Conservation (phyloP, 92 coral and sea anemone species). For the Palythoa caribaeorum region DNA sequence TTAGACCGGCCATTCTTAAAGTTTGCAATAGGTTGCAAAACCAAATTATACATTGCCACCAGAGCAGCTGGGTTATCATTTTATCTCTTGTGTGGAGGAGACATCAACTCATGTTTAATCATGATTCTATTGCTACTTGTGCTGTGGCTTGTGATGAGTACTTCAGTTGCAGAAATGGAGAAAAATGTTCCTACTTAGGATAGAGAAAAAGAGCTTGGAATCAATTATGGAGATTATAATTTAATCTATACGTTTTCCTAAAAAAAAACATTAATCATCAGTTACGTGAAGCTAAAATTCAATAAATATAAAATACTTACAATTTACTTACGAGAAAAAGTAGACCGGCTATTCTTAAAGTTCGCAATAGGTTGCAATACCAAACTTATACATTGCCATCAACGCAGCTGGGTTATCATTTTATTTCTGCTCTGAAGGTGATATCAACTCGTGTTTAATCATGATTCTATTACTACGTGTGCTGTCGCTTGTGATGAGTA, state of each 20-base stretch:
- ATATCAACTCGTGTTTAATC: not conserved
- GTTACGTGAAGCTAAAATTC: too few species aligned
- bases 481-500: slow-evolving; percentile 8
- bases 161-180: too few species aligned
- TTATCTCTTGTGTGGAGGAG: not conserved
- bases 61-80: not conserved
- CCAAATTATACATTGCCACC: not conserved
- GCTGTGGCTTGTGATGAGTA: too few species aligned
- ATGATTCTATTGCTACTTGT: not conserved
- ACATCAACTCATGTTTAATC: not conserved
- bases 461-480: not conserved
- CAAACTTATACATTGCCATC: not conserved
- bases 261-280: too few species aligned
- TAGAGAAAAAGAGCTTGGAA: too few species aligned
- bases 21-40: not conserved
- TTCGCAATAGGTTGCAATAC: not conserved
- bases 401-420: not conserved
- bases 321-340: too few species aligned
- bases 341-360: not conserved
- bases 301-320: not conserved
- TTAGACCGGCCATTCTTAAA: not conserved
- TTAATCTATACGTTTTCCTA: too few species aligned
- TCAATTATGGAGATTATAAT: too few species aligned
- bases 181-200: too few species aligned
- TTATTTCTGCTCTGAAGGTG: not conserved